A percentile compares a stretch with the other conserved stretches of the same genome.
Conservation (phyloP, 1,140 invertebrate genomes). For the Potamilus streckersoni region DNA sequence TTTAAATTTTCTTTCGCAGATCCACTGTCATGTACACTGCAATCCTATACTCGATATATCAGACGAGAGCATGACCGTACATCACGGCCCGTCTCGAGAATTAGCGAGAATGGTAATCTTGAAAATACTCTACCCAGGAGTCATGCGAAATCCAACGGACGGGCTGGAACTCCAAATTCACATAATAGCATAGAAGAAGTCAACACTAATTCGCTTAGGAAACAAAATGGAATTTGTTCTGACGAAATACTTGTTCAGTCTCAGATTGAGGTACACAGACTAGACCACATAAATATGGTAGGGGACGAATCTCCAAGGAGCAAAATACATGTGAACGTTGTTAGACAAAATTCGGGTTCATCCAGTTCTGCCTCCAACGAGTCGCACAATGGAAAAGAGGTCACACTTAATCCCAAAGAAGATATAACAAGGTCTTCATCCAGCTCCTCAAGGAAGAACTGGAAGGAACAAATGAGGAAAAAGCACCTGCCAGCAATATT, state of each 20-base stretch:
- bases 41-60: constrained; percentile 36
- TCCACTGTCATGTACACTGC: constrained; percentile 37
- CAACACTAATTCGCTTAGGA: no score
- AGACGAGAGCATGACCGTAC: constrained; percentile 24
- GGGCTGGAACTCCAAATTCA: no score
- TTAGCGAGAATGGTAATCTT: no score
- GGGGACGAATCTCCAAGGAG: neutral
- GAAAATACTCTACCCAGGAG: no score
- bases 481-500: constrained; percentile 47
- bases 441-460: constrained; percentile 26
- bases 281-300: no score
- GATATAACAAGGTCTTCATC: constrained; percentile 32
- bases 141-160: no score
- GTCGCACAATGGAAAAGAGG: neutral
- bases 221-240: no score
- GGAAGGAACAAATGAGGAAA: constrained; percentile 46
- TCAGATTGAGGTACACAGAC: no score
- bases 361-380: neutral
- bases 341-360: neutral
- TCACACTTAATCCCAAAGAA: neutral
- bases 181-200: no score
- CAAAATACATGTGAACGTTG: constrained; percentile 7
- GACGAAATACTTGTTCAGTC: no score
- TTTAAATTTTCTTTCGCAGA: constrained; percentile 21
- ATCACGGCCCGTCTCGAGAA: constrained; percentile 18